Conservation (phyloP, 1,140 invertebrate species). For the Hyposmocoma kahamanoa region DNA sequence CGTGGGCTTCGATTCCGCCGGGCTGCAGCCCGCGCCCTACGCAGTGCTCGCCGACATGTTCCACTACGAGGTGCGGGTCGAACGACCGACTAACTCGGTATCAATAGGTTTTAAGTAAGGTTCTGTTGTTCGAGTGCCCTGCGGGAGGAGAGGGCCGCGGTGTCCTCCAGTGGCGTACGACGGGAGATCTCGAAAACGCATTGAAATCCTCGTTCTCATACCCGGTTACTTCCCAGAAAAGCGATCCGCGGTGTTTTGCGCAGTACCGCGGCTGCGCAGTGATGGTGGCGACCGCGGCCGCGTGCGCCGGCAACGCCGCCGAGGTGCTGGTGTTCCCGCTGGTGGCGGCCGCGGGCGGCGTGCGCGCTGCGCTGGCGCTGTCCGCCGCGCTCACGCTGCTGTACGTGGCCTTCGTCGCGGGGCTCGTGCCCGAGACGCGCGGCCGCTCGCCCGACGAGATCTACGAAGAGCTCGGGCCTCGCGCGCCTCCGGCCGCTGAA, state of each 20-base stretch:
- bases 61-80: conserved; percentile 43
- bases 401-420: conserved; percentile 22
- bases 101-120: no score
- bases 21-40: conserved; percentile 47
- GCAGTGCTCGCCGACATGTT: conserved; percentile 47
- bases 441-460: conserved; percentile 27
- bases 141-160: no score
- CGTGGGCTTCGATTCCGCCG: conserved; percentile 36
- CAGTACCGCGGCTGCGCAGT: conserved; percentile 48
- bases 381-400: conserved; percentile 28
- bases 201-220: no score
- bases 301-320: conserved; percentile 31
- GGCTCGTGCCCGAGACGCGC: conserved; percentile 33
- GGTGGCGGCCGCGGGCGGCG: conserved; percentile 19
- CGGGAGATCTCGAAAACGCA: no score
- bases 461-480: conserved; percentile 21
- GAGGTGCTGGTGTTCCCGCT: conserved; percentile 38
- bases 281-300: conserved; percentile 26
- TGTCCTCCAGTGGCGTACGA: no score
- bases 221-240: no score
- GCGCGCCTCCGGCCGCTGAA: neutral
- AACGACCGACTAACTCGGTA: no score
- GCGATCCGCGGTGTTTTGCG: no score
- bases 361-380: conserved; percentile 24
- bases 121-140: no score